Evolutionary conservation across 2,888 invertebrate genomes (phyloP), one percentile per base, ranked within the genome.

Genomic region (Heliconius aoede): DNA sequence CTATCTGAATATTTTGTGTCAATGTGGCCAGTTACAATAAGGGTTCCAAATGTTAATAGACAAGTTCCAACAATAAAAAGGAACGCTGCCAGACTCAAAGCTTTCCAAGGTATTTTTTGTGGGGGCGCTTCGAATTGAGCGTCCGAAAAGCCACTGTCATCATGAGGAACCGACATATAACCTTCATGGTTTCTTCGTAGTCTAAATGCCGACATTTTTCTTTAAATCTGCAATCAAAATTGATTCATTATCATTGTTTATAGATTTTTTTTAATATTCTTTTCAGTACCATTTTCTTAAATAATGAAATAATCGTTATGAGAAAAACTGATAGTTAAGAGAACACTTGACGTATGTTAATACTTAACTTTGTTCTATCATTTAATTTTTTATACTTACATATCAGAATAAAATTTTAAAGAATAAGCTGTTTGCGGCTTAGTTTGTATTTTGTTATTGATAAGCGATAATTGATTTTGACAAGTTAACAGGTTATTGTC

Each of bases 1-100:
- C 98, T 95, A 89, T 98, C 98, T 3, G 96, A 96, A 90, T 98
- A 98, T 95, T 97, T 96, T 51, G 96, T 95, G 85, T 97, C 96
- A 86, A 98, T 97, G 84, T 97, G 96, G 26, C 98, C 98, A 78
- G 96, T 96, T 36, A 98, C 96, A 78, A 98, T 96, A 79, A 98
- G 92, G 81, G 96, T 96, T 60, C 98, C 97, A 76, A 97, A 95
- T 74, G 97, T 94, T n/a, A 98, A 95, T 82, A 98, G 93, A 28
- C 96, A 86, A 13, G 96, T 96, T 15, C 98, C 98, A n/a, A 96
- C 96, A 69, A 97, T 87, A 85, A 98, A 97, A 62, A 98, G 93
- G 77, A 97, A 95, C 21, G 96, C 91, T 0, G 98, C 98, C 82
- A 98, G 92, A 11, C 95, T 88, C 72, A 98, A 97, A 0, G 98